Conservation (phyloP, 2,113 vertebrate genomes). For the Mus pahari region DNA sequence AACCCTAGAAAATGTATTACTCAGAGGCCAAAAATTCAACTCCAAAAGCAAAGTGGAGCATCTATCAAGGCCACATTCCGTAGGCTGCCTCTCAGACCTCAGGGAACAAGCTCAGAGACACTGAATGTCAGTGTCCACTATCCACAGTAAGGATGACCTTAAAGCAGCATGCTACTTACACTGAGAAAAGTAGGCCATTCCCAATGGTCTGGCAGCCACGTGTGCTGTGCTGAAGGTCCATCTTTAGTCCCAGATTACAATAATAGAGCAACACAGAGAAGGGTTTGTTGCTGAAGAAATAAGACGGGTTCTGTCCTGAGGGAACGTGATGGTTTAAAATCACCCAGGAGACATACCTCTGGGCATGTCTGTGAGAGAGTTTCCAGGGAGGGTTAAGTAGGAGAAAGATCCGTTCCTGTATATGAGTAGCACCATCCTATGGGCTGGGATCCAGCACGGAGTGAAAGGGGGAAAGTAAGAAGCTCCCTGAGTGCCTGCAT, state of each 20-base stretch:
- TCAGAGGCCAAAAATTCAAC: not conserved
- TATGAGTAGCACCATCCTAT: not conserved
- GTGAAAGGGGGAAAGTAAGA: no score
- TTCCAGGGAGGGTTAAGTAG: no score
- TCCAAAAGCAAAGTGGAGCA: not conserved
- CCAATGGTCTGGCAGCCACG: not conserved
- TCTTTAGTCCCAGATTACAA: not conserved
- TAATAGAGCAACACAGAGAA: not conserved
- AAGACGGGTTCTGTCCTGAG: not conserved
- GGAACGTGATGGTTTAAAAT: not conserved
- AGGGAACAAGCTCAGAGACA: not conserved
- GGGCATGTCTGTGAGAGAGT: not conserved
- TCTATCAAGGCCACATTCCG: not conserved
- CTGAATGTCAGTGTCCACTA: not conserved
- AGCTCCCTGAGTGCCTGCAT: not conserved
- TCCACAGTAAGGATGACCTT: accelerated
- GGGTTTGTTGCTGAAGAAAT: not conserved
- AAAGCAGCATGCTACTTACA: accelerated
- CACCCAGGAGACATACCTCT: not conserved
- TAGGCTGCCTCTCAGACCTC: not conserved
- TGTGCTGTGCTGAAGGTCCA: not conserved
- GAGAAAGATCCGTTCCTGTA: no score
- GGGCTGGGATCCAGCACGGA: not conserved
- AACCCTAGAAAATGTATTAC: not conserved
- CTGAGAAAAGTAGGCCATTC: accelerated